Evolutionary conservation across 1,140 invertebrate genomes (phyloP), one percentile per base, ranked within the genome.

Genomic region (Heterodera carotae): DNA sequence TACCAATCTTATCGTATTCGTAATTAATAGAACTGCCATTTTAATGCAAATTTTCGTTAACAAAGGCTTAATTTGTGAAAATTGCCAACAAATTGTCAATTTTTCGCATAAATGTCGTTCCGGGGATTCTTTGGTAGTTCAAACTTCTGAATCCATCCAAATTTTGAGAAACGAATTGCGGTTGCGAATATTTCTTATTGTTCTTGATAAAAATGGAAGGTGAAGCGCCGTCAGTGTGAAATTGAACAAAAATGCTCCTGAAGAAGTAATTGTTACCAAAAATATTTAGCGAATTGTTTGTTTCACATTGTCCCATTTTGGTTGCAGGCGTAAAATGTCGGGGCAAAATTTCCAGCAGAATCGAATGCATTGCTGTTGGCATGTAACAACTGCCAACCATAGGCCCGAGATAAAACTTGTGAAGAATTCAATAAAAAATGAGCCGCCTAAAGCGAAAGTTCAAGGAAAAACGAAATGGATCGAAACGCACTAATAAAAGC

Each of bases 331-430:
- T 84, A 84, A 39, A 84, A 77, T 4, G 84, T 79, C 18, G 83
- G 83, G 7, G 84, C 82, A 56, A 83, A 74, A 60, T 67, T 74
- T 7, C 77, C 74, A 31, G 76, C 67, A n/a, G 31, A 33, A 67
- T 70, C 78, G 53, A 80, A 83, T 18, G 83, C 84, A 75, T 84
- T 84, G 36, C 62, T 81, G 64, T 84, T 86, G 43, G 82, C 75
- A 59, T 84, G 83, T 3, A 84, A 74, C 25, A 84, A 31, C 56
- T 86, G 68, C 82, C 81, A 84, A 33, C 71, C 67, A 62, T 81
- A 76, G n/a, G 56, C 34, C 5, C 72, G 64, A 4, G 76, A 48
- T 2, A 84, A 53, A 4, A 62, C 33, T 12, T 60, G 66, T 3
- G 76, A 53, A 27, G 82, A 74, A 34, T 67, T 72, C 22, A 84